Evolutionary conservation across 2,113 vertebrate genomes (phyloP), one percentile per base, ranked within the genome.

Genomic region (Phrynocephalus versicolor): DNA sequence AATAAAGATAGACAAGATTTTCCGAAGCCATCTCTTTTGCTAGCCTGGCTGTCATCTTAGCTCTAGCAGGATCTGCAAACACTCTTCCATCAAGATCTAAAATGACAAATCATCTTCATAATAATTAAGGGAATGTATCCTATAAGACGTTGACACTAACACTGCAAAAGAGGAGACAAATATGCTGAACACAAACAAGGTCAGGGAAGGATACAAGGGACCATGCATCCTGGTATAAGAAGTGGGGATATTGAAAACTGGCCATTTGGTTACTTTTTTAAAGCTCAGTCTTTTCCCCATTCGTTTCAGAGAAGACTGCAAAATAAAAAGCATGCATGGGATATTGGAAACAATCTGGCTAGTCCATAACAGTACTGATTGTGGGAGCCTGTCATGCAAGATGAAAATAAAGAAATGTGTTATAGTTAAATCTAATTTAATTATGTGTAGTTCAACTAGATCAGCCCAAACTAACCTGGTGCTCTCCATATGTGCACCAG

Each of bases 101-200:
- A 76, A 37, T 67, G 41, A 73, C n/a, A 27, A 79, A 67, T 19
- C 69, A 74, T n/a, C 1, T 73, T 81, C 35, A 81, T 37, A 30
- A 30, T 37, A 19, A 25, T 76, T 57, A 51, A 82, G 16, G 41
- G 64, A 21, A 1, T 62, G 27, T 18, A 77, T 16, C 25, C 65
- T 2, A 64, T 23, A n/a, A 60, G 83, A 57, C n/a, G 8, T 2
- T 30, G n/a, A 81, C 41, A 39, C 0, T 85, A 78, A 81, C 45
- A 45, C n/a, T 69, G 1, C 70, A 41, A 89, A 83, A 81, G 70
- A 70, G 60, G 15, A 69, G 51, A 82, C 85, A 86, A 90, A 70
- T 0, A 55, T 37, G n/a, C 51, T 74, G 45, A 85, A 84, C 64
- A 76, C 55, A 82, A 18, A 41, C 14, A 90, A 39, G 0, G 9